Evolutionary conservation across 2,888 invertebrate genomes (phyloP), one percentile per base, ranked within the genome.

Genomic region (Drosophila maculinotata): DNA sequence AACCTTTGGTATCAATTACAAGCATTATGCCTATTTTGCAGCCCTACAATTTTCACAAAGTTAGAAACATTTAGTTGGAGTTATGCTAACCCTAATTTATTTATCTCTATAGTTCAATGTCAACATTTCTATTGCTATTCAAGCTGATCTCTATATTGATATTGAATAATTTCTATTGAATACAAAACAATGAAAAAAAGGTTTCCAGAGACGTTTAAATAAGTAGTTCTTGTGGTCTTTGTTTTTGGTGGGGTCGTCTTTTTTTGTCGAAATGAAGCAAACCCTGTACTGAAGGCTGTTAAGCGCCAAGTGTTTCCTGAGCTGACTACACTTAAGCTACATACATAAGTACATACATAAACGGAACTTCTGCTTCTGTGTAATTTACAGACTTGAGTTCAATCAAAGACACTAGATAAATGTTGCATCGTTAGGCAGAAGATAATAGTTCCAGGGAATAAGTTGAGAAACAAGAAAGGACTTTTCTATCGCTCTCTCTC

Each of bases 41-140:
- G 45, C 30, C 45, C 45, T 45, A 45, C 12, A 17, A 20, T 31
- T 45, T 45, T 33, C 45, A 45, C 20, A 45, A 45, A 31, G 20
- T 12, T 30, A n/a, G 44, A 48, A 33, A 48, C 23, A 35, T 48
- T 48, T 35, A 8, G 10, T 26, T 14, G 42, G 14, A 42, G 35
- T 48, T 48, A n/a, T 23, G 15, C 15, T 48, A 25, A 15, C n/a
- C 15, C 15, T 36, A 25, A 10, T 23, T n/a, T 10, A 36, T 36
- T 23, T n/a, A 6, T 12, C n/a, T n/a, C 36, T 35, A 48, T n/a
- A 14, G 23, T 48, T 48, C n/a, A 30, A 20, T 30, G 30, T 9
- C 44, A 45, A 45, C 45, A 31, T 17, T 12, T 45, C 17, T 45
- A 45, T 45, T 45, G 45, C 30, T 31, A 31, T 31, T 45, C 4